Evolutionary conservation across 1,140 invertebrate genomes (phyloP).

Genomic region (Ooceraea biroi): DNA sequence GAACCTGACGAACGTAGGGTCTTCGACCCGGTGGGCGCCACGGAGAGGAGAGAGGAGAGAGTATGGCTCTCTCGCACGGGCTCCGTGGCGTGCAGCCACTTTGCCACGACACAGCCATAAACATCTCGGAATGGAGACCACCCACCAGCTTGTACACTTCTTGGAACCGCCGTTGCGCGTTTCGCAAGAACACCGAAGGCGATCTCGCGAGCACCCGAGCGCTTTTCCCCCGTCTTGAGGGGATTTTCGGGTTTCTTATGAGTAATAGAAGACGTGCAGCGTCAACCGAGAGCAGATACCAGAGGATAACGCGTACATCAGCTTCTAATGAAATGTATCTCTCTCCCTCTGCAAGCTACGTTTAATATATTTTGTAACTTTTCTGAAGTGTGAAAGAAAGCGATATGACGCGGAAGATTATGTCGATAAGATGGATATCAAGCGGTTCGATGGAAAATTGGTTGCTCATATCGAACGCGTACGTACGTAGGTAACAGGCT

Average conservation of each 20-base stretch:
- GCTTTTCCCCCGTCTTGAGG: neutral
- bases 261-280: neutral
- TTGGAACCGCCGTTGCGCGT: constrained; percentile 75
- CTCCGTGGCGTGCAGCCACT: constrained; percentile 75
- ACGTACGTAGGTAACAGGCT: too few relatives aligned
- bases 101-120: constrained; percentile 79
- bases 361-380: constrained; percentile 16
- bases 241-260: constrained; percentile 5
- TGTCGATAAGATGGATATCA: constrained; percentile 10
- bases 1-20: constrained; percentile 73
- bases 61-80: constrained; percentile 60
- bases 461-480: constrained; percentile 15
- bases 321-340: too few relatives aligned
- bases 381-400: neutral
- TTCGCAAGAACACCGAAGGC: constrained; percentile 70
- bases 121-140: constrained; percentile 81
- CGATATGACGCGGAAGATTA: neutral
- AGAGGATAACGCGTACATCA: too few relatives aligned
- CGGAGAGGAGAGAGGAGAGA: constrained; percentile 43
- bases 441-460: constrained; percentile 44
- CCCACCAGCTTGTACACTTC: constrained; percentile 77
- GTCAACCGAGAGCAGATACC: neutral
- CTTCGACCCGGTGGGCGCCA: constrained; percentile 70
- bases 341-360: too few relatives aligned
- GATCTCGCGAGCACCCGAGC: constrained; percentile 9